A percentile compares a stretch with the other conserved stretches of the same genome.
Evolutionary conservation across 2,888 invertebrate genomes (phyloP).

Genomic region (Leptopilina syphax): DNA sequence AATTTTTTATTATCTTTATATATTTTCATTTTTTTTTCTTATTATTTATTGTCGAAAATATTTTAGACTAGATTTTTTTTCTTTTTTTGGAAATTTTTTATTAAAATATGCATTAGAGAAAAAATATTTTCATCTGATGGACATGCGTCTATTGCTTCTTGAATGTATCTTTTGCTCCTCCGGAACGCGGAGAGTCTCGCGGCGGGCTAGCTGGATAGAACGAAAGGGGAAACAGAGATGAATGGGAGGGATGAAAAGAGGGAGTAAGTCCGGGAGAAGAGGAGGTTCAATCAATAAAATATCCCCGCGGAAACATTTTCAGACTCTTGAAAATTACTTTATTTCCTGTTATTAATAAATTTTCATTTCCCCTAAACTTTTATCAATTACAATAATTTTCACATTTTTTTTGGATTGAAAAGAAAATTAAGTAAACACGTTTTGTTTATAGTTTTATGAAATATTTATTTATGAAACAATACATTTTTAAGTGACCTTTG

Average conservation of each 20-base stretch:
- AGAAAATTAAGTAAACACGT: too few species aligned
- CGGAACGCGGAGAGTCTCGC: slow-evolving; percentile 43
- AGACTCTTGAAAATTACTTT: slow-evolving; percentile 62
- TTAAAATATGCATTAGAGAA: background rate
- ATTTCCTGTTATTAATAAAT: slow-evolving; percentile 44
- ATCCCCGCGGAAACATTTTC: slow-evolving; percentile 70
- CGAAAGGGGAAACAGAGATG: slow-evolving; percentile 32
- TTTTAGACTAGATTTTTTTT: background rate
- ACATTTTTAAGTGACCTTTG: too few species aligned
- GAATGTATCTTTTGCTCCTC: slow-evolving; percentile 42
- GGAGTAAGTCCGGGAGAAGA: slow-evolving; percentile 54
- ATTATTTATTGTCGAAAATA: background rate
- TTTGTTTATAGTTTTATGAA: too few species aligned
- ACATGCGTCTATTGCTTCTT: slow-evolving; percentile 45
- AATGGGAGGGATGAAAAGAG: slow-evolving; percentile 52
- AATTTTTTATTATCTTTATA: too few species aligned
- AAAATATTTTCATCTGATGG: slow-evolving; percentile 41
- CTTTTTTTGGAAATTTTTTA: background rate
- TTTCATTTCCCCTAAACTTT: background rate
- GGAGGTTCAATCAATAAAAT: slow-evolving; percentile 73
- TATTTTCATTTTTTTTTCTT: background rate
- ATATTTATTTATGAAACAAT: too few species aligned
- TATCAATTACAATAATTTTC: background rate
- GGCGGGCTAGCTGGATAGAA: slow-evolving; percentile 43
- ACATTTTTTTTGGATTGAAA: too few species aligned